Percentiles rank a stretch among this genome's conserved stretches.
These are phyloP conservation scores for Boloria euphrosyne DNA, from an alignment of 2,888 invertebrate genomes.

Conservation along the genomic window DNA sequence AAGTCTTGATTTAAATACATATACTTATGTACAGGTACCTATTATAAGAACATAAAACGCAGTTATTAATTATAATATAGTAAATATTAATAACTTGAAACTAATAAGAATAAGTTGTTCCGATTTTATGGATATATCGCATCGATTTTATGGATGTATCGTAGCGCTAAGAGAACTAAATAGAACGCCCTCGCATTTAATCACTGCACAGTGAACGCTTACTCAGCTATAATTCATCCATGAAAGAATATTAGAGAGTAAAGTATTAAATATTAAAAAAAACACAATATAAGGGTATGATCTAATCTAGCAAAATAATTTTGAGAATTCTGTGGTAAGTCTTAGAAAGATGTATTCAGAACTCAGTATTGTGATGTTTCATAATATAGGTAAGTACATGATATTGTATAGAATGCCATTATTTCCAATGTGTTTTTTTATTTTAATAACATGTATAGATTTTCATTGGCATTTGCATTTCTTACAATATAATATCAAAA, in stretches of 20 bases:
- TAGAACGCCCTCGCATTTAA: slow-evolving; percentile 41
- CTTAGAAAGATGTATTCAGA: no score
- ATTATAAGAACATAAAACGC: neutral
- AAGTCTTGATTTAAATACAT: no score
- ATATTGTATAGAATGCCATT: no score
- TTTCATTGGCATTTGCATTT: no score
- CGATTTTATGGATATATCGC: slow-evolving; percentile 52
- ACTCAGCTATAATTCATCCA: slow-evolving; percentile 32
- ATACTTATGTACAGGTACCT: no score
- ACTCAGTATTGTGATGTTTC: no score
- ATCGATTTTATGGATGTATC: slow-evolving; percentile 53
- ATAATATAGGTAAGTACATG: no score
- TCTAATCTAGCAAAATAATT: neutral
- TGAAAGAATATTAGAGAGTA: neutral
- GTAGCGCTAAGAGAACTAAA: slow-evolving; percentile 60
- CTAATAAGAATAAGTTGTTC: no score
- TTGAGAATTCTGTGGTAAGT: neutral
- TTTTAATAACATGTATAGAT: no score
- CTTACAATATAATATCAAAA: no score
- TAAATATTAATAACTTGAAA: neutral
- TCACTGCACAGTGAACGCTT: slow-evolving; percentile 38
- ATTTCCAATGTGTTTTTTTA: no score
- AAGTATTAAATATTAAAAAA: neutral
- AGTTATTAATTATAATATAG: neutral
- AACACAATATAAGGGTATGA: no score